These are phyloP conservation scores for Drosophila bocqueti DNA, from an alignment of 1,140 invertebrate genomes.

Conservation along the genomic window DNA sequence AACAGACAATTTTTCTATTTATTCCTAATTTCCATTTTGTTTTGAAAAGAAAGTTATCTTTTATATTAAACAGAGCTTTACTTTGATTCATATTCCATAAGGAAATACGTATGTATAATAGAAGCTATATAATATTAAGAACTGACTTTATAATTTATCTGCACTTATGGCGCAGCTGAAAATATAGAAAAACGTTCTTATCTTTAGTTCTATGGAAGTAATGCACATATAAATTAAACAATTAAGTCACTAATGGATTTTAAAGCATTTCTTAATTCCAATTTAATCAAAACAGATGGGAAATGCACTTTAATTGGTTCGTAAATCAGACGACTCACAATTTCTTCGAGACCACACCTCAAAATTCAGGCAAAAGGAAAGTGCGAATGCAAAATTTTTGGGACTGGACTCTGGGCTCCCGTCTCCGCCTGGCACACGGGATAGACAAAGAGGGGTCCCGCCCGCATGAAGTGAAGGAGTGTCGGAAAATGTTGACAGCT, in stretches of 20 bases:
- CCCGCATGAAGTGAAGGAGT: constrained; percentile 9
- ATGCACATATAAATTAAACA: not conserved
- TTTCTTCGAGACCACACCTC: constrained; percentile 4
- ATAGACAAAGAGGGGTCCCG: constrained; percentile 10
- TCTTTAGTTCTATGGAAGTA: not conserved
- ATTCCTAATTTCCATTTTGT: not conserved
- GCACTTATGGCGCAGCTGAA: not conserved
- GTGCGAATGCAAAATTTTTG: constrained; percentile 4
- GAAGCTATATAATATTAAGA: not conserved
- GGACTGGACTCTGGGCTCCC: not conserved
- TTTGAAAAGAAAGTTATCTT: not conserved
- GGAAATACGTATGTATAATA: not conserved
- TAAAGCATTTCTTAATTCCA: not conserved
- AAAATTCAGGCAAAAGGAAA: not conserved
- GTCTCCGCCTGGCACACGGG: not conserved
- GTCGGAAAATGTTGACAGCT: constrained; percentile 19
- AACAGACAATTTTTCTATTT: too few relatives aligned
- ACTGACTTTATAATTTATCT: not conserved
- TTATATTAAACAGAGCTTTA: not conserved
- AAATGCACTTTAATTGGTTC: not conserved
- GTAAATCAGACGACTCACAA: not conserved
- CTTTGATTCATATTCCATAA: not conserved
- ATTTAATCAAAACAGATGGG: not conserved
- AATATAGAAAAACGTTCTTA: not conserved
- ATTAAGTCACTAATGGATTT: not conserved